These are phyloP conservation scores for Phengaris alcon DNA, from an alignment of 2,888 invertebrate species.

Conservation along the genomic window DNA sequence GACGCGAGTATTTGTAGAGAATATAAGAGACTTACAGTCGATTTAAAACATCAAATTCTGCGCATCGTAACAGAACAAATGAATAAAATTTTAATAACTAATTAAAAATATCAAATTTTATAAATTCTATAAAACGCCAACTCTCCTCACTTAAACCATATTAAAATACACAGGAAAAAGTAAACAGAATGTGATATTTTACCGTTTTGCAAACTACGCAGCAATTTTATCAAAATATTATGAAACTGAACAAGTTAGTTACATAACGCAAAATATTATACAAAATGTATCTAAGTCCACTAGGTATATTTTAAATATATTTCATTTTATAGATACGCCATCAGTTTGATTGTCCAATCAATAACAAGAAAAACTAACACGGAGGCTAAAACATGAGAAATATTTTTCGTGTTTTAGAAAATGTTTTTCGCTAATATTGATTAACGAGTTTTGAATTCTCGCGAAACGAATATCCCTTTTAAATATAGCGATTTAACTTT, in stretches of 20 bases:
- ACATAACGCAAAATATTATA: constrained; percentile 12
- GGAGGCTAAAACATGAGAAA: too few species aligned
- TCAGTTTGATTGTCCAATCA: background rate
- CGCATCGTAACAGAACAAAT: too few species aligned
- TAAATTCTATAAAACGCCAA: background rate
- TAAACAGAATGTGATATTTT: constrained; percentile 21
- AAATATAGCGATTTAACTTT: too few species aligned
- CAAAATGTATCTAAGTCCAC: background rate
- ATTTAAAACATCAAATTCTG: too few species aligned
- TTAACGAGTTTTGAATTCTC: too few species aligned
- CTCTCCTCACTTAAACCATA: background rate
- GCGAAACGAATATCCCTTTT: too few species aligned
- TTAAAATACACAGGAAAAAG: constrained; percentile 16
- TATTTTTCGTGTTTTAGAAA: too few species aligned
- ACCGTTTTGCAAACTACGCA: constrained; percentile 24
- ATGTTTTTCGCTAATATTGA: too few species aligned
- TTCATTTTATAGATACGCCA: background rate
- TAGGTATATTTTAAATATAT: background rate
- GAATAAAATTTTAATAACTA: too few species aligned
- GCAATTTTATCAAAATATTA: constrained; percentile 22
- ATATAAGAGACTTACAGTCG: too few species aligned
- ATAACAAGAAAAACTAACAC: too few species aligned
- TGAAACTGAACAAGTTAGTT: constrained; percentile 20
- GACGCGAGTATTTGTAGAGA: too few species aligned
- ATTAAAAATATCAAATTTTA: background rate